Evolutionary conservation across 2,113 vertebrate species (phyloP).

Genomic region (Carollia perspicillata): DNA sequence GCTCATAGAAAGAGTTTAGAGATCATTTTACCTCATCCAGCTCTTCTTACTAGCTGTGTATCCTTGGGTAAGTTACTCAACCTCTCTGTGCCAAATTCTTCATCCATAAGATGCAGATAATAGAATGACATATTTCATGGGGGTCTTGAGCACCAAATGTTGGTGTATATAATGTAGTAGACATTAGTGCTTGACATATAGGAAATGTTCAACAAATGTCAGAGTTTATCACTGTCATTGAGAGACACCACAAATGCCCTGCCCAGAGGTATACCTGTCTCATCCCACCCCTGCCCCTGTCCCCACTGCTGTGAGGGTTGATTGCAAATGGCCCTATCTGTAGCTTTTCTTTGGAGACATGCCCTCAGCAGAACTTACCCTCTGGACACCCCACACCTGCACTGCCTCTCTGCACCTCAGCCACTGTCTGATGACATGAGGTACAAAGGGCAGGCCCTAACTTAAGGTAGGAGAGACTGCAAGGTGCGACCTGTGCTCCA

Average conservation of each 20-base stretch:
- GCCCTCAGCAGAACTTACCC: background rate
- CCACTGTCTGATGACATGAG: background rate
- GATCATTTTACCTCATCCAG: background rate
- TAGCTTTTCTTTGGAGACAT: background rate
- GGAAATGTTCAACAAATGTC: background rate
- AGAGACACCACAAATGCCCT: background rate
- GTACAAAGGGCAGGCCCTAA: fast-evolving
- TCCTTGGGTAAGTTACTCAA: background rate
- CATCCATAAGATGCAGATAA: background rate
- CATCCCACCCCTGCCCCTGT: too few species aligned
- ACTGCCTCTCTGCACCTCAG: background rate
- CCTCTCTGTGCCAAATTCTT: background rate
- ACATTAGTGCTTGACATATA: background rate
- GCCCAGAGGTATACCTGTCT: background rate
- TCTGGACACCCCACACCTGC: fast-evolving
- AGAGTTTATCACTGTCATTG: background rate
- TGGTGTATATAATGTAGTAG: background rate
- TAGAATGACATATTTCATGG: background rate
- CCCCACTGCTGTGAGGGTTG: background rate
- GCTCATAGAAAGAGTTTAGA: background rate
- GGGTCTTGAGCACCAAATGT: background rate
- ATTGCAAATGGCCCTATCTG: background rate
- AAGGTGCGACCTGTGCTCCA: background rate
- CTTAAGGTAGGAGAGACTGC: background rate
- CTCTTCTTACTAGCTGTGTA: background rate